Percentiles rank a stretch among this genome's conserved stretches.
These are phyloP conservation scores for Rhorus exstirpatorius DNA, from an alignment of 2,888 invertebrate genomes.

Conservation along the genomic window DNA sequence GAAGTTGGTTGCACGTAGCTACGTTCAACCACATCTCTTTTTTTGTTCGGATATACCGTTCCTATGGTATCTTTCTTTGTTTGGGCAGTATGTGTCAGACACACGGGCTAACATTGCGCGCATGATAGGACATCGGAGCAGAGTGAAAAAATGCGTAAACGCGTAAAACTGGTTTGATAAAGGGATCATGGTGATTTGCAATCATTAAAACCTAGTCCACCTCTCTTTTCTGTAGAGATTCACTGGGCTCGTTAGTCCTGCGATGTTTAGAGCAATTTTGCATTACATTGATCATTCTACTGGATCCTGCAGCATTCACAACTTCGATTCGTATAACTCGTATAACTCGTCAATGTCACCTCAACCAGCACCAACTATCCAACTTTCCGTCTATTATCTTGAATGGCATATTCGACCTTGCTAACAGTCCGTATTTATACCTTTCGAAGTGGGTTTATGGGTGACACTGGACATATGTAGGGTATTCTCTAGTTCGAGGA, in stretches of 20 bases:
- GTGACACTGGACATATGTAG: no score
- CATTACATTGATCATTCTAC: no score
- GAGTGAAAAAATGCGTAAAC: conserved; percentile 17
- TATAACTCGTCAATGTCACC: no score
- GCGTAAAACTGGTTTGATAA: conserved; percentile 6
- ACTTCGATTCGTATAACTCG: no score
- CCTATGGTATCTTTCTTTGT: conserved; percentile 29
- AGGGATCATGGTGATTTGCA: background rate
- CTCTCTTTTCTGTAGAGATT: conserved; percentile 5
- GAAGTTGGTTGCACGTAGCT: conserved; percentile 52
- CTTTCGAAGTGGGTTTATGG: no score
- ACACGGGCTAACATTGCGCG: background rate
- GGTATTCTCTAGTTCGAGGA: no score
- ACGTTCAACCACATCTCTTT: conserved; percentile 49
- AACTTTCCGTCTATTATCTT: no score
- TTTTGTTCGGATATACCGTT: conserved; percentile 20
- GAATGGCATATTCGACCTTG: no score
- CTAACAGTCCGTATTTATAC: no score
- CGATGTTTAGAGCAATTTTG: no score
- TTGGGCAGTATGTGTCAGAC: background rate
- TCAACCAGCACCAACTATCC: no score
- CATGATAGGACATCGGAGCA: conserved; percentile 7
- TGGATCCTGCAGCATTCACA: background rate
- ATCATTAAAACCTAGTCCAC: background rate
- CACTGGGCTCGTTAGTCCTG: background rate